A percentile compares a stretch with the other conserved stretches of the same genome.
Conservation (phyloP, 2,113 vertebrate species). For the Pseudolaguvia tuberculata region DNA sequence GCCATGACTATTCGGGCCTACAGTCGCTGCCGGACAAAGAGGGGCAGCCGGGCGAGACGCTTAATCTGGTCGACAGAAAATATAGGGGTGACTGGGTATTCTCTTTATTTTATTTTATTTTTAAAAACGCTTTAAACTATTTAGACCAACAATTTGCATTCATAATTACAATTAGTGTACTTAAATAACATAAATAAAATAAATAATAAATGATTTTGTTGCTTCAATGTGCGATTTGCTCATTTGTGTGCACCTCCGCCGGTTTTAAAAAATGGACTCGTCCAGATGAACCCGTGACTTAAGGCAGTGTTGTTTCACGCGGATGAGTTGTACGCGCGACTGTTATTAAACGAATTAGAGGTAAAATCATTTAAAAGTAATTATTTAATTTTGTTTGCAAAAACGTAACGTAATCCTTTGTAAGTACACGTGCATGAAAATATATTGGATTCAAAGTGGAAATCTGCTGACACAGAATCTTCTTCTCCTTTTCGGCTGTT, state of each 20-base stretch:
- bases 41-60: constrained; percentile 64
- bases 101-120: not conserved
- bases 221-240: not conserved
- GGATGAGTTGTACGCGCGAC: not conserved
- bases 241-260: not conserved
- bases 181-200: not conserved
- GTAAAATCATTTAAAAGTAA: no score
- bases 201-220: not conserved
- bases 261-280: not conserved
- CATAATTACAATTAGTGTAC: accelerated
- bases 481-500: no score
- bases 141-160: accelerated
- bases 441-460: no score
- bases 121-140: not conserved
- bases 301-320: constrained; percentile 10
- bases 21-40: constrained; percentile 76
- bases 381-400: no score
- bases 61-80: constrained; percentile 54
- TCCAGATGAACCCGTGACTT: constrained; percentile 28
- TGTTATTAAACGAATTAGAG: no score
- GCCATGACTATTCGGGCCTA: constrained; percentile 72
- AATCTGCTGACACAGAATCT: no score
- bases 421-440: no score
- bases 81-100: constrained; percentile 51
- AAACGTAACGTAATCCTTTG: no score